These are phyloP conservation scores for Vulpes ferrilata DNA, from an alignment of 2,113 vertebrate species.

Conservation along the genomic window DNA sequence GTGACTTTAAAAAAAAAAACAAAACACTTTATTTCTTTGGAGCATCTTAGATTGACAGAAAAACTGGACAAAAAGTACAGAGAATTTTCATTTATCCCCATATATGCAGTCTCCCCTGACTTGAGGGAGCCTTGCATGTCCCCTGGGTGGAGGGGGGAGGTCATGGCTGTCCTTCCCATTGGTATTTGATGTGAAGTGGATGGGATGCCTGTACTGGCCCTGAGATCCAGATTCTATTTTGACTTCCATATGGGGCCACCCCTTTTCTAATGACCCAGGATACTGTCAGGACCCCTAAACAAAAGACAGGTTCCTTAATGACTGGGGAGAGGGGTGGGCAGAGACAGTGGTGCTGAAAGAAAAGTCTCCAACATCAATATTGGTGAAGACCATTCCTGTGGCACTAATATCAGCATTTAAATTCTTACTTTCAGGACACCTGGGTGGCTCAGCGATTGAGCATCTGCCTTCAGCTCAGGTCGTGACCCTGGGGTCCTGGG, in stretches of 20 bases:
- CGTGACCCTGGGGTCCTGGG: no score
- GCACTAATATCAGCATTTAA: no score
- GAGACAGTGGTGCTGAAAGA: background rate
- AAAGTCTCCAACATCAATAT: background rate
- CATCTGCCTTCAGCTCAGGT: no score
- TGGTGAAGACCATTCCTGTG: background rate
- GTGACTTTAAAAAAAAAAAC: background rate
- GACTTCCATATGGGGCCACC: background rate
- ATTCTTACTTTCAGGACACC: background rate
- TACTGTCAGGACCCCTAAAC: background rate
- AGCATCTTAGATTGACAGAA: background rate
- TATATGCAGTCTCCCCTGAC: background rate
- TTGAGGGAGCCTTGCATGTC: background rate
- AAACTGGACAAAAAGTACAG: background rate
- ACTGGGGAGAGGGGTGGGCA: no score
- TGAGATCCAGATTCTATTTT: background rate
- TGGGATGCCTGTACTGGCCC: background rate
- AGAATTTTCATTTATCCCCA: background rate
- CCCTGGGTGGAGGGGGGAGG: background rate
- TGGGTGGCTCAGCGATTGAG: no score
- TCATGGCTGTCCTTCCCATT: background rate
- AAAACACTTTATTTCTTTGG: background rate
- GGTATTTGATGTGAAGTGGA: background rate
- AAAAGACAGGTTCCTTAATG: background rate
- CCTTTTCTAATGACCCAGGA: background rate